Evolutionary conservation across 1,140 invertebrate genomes (phyloP).

Genomic region (Drosophila parabipectinata): DNA sequence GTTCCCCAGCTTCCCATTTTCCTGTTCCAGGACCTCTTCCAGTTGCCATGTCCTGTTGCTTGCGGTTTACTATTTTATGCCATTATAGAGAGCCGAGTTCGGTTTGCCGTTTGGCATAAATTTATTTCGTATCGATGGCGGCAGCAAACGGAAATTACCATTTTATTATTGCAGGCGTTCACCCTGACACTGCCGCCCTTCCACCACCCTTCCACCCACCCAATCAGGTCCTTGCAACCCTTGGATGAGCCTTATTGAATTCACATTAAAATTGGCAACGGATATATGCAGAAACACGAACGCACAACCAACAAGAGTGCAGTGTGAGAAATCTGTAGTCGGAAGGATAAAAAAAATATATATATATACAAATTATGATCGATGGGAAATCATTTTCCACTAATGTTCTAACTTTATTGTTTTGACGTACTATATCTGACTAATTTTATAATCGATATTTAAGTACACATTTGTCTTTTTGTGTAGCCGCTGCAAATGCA

Average conservation of each 20-base stretch:
- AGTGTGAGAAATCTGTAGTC: not conserved
- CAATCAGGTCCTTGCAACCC: constrained; percentile 24
- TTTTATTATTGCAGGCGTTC: constrained; percentile 75
- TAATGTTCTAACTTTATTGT: not conserved
- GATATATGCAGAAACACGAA: constrained; percentile 72
- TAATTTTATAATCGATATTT: not conserved
- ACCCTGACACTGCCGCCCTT: not conserved
- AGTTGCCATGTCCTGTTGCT: constrained; percentile 47
- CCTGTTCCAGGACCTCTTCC: constrained; percentile 6
- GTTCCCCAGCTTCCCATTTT: not conserved
- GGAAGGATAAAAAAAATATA: not conserved
- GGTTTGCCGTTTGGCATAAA: constrained; percentile 73
- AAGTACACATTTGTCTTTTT: not conserved
- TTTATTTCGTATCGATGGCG: constrained; percentile 57
- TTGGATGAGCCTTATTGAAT: constrained; percentile 68
- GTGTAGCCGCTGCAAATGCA: constrained; percentile 27
- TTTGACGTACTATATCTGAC: not conserved
- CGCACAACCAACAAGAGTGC: constrained; percentile 5
- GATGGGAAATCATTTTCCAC: no score
- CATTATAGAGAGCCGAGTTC: constrained; percentile 63
- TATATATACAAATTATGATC: not conserved
- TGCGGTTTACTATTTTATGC: constrained; percentile 73
- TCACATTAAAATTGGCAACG: constrained; percentile 79
- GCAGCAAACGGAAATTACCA: constrained; percentile 72
- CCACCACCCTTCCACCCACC: not conserved